Evolutionary conservation across 2,113 vertebrate species (phyloP).

Genomic region (Proterorhinus semilunaris): DNA sequence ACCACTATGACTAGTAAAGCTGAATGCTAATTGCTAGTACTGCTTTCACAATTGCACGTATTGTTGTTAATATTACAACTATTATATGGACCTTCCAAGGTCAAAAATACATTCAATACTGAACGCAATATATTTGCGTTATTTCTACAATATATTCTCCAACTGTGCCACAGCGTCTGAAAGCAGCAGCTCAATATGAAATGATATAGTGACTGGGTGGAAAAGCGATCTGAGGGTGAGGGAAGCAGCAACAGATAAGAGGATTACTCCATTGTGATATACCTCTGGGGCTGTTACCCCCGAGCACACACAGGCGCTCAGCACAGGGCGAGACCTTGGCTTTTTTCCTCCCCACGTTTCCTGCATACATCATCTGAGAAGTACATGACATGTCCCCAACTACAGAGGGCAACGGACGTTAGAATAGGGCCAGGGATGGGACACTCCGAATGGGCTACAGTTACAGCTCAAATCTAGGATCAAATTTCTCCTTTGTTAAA

Average conservation of each 20-base stretch:
- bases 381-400: constrained; percentile 43
- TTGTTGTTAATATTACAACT: background rate
- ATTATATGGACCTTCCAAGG: constrained; percentile 4
- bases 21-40: no score
- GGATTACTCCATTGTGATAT: constrained; percentile 78
- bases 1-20: background rate
- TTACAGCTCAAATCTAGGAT: background rate
- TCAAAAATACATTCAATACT: background rate
- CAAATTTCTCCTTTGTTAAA: no score
- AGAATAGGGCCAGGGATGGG: constrained; percentile 36
- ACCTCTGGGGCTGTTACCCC: constrained; percentile 65
- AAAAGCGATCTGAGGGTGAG: constrained; percentile 59
- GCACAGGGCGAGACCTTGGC: constrained; percentile 73
- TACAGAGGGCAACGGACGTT: constrained; percentile 34
- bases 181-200: constrained; percentile 46
- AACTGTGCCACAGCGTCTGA: constrained; percentile 36
- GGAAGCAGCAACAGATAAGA: constrained; percentile 75
- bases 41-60: no score
- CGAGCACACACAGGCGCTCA: constrained; percentile 55
- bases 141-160: constrained; percentile 34
- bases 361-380: constrained; percentile 35
- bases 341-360: constrained; percentile 21
- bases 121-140: background rate
- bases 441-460: constrained; percentile 18
- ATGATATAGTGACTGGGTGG: constrained; percentile 53